Conservation (phyloP, 2,113 vertebrate species). For the Collichthys lucidus region DNA sequence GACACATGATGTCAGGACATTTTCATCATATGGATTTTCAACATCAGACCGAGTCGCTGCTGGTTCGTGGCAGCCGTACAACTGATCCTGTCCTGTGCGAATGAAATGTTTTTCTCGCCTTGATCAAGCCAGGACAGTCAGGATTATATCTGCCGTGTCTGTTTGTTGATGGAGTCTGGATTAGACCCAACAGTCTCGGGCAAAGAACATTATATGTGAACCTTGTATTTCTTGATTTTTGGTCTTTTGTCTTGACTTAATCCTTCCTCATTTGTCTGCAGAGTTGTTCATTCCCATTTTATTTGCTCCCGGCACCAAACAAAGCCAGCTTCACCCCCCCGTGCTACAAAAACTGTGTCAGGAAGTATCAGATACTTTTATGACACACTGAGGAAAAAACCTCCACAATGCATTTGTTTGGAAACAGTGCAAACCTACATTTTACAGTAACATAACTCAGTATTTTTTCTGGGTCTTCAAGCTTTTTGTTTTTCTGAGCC, state of each 20-base stretch:
- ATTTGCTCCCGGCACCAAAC: neutral
- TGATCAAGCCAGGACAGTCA: neutral
- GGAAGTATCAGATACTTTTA: neutral
- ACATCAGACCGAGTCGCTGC: neutral
- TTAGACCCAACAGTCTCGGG: neutral
- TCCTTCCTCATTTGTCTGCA: neutral
- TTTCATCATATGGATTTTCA: neutral
- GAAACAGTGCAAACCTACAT: neutral
- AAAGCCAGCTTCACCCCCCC: neutral
- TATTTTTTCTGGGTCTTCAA: neutral
- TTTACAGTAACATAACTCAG: too few species aligned
- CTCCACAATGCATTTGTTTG: neutral
- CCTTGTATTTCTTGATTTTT: neutral
- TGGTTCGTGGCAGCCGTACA: neutral
- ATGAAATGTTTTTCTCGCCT: neutral
- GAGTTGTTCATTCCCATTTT: neutral
- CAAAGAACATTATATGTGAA: neutral
- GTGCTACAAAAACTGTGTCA: neutral
- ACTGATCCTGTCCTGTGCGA: neutral
- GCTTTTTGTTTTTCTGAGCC: neutral
- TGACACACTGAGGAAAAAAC: neutral
- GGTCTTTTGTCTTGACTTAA: neutral
- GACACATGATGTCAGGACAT: neutral
- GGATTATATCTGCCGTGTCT: neutral
- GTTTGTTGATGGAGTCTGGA: neutral